Conservation (phyloP, 2,113 vertebrate species). For the Melanotaenia duboulayi region DNA sequence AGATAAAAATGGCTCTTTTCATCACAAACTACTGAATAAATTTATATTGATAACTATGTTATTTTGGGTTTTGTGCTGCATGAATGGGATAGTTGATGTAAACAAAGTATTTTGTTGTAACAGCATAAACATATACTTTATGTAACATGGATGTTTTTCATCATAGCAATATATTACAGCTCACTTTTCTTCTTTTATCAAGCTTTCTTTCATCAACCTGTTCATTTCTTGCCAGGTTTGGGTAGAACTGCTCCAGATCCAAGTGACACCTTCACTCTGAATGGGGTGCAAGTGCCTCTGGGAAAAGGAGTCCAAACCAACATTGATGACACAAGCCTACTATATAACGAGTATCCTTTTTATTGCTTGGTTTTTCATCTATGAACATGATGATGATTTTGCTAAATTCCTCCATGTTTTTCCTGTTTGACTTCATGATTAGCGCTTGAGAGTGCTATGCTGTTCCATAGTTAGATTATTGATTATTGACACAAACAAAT, state of each 20-base stretch:
- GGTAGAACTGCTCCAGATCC: constrained; percentile 95
- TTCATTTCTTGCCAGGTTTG: constrained; percentile 82
- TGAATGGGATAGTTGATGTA: too few species aligned
- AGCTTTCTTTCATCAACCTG: not conserved
- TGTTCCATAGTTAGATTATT: too few species aligned
- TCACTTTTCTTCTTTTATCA: not conserved
- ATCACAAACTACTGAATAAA: too few species aligned
- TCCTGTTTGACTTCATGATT: not conserved
- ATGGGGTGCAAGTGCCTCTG: constrained; percentile 92
- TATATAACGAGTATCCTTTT: constrained; percentile 99
- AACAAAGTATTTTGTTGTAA: too few species aligned
- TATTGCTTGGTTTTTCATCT: constrained; percentile 1
- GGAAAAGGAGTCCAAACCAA: constrained; percentile 90
- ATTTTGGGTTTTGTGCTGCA: too few species aligned
- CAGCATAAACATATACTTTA: too few species aligned
- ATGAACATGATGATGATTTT: not conserved
- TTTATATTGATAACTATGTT: too few species aligned
- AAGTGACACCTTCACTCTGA: constrained; percentile 83
- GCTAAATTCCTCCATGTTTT: not conserved
- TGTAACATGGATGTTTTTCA: not conserved
- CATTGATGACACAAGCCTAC: constrained; percentile 92
- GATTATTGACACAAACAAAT: not conserved
- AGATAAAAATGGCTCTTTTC: too few species aligned
- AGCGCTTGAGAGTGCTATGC: not conserved
- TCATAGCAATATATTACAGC: not conserved